Conservation (phyloP, 1,140 invertebrate species). For the Lithobius niger region DNA sequence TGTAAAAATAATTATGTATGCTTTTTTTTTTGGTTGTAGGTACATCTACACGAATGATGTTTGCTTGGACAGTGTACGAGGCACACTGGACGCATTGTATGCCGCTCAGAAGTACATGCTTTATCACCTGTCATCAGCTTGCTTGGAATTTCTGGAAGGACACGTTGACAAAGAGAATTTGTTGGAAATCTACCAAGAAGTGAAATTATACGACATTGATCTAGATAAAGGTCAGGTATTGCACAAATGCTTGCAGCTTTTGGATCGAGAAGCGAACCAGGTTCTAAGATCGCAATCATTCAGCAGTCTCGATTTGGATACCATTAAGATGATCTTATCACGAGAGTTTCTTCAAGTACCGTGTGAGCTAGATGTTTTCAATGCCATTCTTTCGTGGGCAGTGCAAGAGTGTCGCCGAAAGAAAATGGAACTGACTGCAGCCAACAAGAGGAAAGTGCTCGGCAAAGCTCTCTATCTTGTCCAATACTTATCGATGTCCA, state of each 20-base stretch:
- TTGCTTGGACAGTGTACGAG: conserved; percentile 44
- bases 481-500: conserved; percentile 46
- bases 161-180: conserved; percentile 36
- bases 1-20: too few species aligned
- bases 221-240: conserved; percentile 41
- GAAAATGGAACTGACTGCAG: conserved; percentile 43
- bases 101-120: conserved; percentile 53
- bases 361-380: conserved; percentile 20
- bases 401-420: conserved; percentile 47
- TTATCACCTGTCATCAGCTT: conserved; percentile 42
- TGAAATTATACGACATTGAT: conserved; percentile 22
- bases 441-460: conserved; percentile 45
- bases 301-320: conserved; percentile 45
- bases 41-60: conserved; percentile 47
- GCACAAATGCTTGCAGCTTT: conserved; percentile 41
- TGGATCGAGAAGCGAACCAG: conserved; percentile 44
- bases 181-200: conserved; percentile 36
- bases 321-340: conserved; percentile 43
- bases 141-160: conserved; percentile 42
- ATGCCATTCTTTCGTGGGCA: conserved; percentile 41
- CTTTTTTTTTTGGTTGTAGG: too few species aligned
- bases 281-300: conserved; percentile 47
- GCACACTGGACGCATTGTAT: conserved; percentile 47
- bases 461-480: conserved; percentile 47
- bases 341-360: conserved; percentile 32